Base-by-base conservation (phyloP, 2,888 invertebrate species). In the Xestia ashworthii region DNA sequence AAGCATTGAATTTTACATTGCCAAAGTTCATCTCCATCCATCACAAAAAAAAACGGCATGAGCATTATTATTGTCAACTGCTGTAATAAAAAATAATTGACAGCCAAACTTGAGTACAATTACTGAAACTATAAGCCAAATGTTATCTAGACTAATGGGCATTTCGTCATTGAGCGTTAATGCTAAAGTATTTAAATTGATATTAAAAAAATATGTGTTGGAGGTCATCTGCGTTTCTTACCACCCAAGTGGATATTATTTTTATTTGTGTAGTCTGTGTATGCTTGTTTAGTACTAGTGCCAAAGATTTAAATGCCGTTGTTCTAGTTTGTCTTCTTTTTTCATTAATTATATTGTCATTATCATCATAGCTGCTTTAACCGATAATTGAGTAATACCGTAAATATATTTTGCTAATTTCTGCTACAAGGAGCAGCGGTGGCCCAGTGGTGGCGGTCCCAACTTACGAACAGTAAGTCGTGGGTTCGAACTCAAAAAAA, bases 81-180 rank as follows among this genome's bases (percentile, higher is more conserved):
- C 8, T 25, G 66, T 6, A 67, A 75, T 75, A 71, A 85, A 72
- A 71, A 50, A 12, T 55, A 58, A 73, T 82, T 74, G 67, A 84
- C 69, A 46, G 65, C 55, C 46, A 68, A 70, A 67, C n/a, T 70
- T 55, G 12, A 25, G 8, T 32, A 58, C 14, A 48, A 85, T 85
- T 82, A 83, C 46, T 69, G 66, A 74, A 86, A 86, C 60, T 71
- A 46, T 53, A 76, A 74, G 73, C 65, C 85, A 87, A 81, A 82
- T 81, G 86, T 84, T 88, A 87, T 88, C 87, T 76, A 71, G 58
- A 64, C 53, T 74, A 74, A 73, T 71, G 75, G 69, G 9, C 44
- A 53, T 64, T 82, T 78, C 22, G 81, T 70, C 74, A 84, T 78
- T 80, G 74, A 78, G n/a, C 22, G 62, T 67, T 84, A 55, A 82